Evolutionary conservation across 2,797 vertebrate genomes (phyloP).

Genomic region (Pitangus sulphuratus): DNA sequence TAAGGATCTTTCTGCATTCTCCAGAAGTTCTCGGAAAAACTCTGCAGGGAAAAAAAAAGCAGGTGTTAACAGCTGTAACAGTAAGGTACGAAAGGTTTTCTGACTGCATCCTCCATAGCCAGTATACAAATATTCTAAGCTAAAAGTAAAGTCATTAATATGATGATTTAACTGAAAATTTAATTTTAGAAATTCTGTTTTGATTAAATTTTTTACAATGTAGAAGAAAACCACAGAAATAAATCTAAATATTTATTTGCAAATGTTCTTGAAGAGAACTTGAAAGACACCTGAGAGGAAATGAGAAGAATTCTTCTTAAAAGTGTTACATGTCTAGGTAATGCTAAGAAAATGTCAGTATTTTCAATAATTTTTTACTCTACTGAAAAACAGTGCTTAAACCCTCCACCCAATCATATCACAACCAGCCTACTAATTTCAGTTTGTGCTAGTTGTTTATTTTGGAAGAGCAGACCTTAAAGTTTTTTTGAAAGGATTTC

Average conservation of each 20-base stretch:
- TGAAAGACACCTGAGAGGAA: neutral
- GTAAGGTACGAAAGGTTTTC: rapidly evolving
- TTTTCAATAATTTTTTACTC: neutral
- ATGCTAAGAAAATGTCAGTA: neutral
- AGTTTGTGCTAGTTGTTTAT: neutral
- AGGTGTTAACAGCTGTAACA: neutral
- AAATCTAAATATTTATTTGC: neutral
- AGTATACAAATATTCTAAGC: neutral
- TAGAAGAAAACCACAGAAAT: neutral
- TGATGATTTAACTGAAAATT: neutral
- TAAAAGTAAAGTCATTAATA: neutral
- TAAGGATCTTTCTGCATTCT: constrained; percentile 91
- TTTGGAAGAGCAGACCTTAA: neutral
- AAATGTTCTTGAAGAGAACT: neutral
- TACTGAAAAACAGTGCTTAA: neutral
- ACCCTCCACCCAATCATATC: neutral
- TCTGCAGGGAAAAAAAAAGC: constrained; percentile 71
- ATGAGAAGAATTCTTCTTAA: neutral
- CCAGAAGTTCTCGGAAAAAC: constrained; percentile 94
- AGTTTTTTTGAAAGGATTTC: neutral
- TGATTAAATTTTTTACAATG: neutral
- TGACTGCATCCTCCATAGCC: neutral
- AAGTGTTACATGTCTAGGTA: neutral
- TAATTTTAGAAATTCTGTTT: neutral
- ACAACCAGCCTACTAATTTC: neutral